These are phyloP conservation scores for Zapornia atra DNA, from an alignment of 2,113 vertebrate species.

Conservation along the genomic window DNA sequence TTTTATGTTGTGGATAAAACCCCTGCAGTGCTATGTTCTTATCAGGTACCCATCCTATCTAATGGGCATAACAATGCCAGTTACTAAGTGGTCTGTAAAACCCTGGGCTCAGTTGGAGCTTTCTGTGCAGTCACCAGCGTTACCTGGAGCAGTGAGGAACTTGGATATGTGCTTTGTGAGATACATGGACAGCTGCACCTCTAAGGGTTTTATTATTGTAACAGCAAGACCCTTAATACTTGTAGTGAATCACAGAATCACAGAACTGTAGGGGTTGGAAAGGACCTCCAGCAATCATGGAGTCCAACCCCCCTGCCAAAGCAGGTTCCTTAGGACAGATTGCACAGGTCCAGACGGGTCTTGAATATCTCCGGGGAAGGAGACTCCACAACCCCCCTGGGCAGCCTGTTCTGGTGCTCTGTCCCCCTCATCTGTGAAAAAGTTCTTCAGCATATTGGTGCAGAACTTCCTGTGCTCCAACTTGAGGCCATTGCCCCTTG, in stretches of 20 bases:
- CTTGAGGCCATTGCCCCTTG: too few species aligned
- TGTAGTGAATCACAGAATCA: not conserved
- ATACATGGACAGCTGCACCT: not conserved
- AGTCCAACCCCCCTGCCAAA: too few species aligned
- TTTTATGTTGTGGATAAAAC: not conserved
- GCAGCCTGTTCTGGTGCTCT: too few species aligned
- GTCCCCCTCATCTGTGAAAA: too few species aligned
- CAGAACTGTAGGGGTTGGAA: too few species aligned
- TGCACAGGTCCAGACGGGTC: too few species aligned
- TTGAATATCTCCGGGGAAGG: too few species aligned
- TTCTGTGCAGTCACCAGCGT: not conserved
- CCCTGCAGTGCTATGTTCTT: not conserved
- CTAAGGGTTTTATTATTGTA: not conserved
- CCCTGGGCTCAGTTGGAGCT: not conserved
- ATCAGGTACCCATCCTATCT: not conserved
- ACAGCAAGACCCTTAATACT: not conserved
- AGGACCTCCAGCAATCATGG: too few species aligned
- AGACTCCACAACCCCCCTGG: too few species aligned
- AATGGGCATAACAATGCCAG: not conserved
- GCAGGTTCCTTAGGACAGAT: too few species aligned
- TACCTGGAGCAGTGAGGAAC: fast-evolving
- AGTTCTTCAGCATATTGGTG: too few species aligned
- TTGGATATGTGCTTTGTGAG: fast-evolving
- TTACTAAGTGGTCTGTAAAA: not conserved
- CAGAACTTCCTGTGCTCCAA: too few species aligned